Percentiles rank a stretch among this genome's conserved stretches.
phyloP scores from a whole-genome alignment of 2,888 invertebrate genomes.

The Eupithecia tripunctaria region DNA sequence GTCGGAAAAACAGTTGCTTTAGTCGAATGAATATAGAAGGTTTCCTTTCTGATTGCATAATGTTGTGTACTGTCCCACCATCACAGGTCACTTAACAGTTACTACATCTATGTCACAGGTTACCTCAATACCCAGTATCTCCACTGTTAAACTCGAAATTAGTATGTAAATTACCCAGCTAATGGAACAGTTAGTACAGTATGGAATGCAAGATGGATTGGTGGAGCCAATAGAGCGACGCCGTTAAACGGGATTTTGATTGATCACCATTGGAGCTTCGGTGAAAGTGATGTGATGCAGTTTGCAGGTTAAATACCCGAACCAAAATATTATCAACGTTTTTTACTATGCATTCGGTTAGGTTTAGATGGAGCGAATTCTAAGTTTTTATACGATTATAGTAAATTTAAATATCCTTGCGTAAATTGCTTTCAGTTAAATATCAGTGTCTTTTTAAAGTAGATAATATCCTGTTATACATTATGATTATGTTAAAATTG shows the following conservation, averaged over 20 bases:
- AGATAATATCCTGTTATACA: too few relatives aligned
- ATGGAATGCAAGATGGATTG: slow-evolving; percentile 67
- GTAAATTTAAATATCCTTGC: too few relatives aligned
- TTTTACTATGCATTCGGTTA: not conserved
- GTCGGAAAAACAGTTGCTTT: too few relatives aligned
- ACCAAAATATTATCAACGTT: not conserved
- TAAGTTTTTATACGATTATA: not conserved
- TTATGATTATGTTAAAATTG: too few relatives aligned
- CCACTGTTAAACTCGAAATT: slow-evolving; percentile 17
- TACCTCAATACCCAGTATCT: not conserved
- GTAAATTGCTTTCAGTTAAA: not conserved
- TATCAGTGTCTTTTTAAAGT: too few relatives aligned
- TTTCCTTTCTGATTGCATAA: not conserved
- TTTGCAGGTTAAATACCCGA: not conserved
- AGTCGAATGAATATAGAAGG: too few relatives aligned
- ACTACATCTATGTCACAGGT: not conserved
- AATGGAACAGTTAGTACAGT: slow-evolving; percentile 19
- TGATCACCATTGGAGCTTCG: slow-evolving; percentile 57
- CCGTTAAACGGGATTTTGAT: slow-evolving; percentile 74
- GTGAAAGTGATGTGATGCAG: not conserved
- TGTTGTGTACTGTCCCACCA: not conserved
- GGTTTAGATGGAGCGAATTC: not conserved
- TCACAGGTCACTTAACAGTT: not conserved
- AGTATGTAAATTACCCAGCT: slow-evolving; percentile 14
- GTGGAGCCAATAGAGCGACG: slow-evolving; percentile 62